Conservation (phyloP, 1,140 invertebrate species). For the Drosophila sucinea region DNA sequence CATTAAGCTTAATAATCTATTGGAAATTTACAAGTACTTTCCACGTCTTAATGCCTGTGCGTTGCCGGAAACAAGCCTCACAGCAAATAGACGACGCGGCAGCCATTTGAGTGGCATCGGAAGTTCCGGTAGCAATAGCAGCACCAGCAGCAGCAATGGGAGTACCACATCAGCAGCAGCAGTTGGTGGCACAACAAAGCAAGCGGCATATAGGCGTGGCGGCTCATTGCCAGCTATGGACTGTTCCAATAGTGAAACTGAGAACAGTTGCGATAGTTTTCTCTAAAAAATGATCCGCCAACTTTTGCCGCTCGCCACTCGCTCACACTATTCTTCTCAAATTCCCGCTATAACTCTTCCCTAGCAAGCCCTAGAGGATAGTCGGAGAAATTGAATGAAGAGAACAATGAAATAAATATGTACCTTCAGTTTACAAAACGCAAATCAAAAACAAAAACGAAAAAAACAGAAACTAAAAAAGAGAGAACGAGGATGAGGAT, state of each 20-base stretch:
- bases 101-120: constrained; percentile 55
- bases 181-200: constrained; percentile 27
- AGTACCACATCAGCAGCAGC: constrained; percentile 17
- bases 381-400: constrained; percentile 6
- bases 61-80: background rate
- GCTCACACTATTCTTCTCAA: background rate
- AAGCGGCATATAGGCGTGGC: constrained; percentile 60
- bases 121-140: background rate
- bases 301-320: background rate
- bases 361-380: background rate
- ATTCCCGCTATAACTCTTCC: background rate
- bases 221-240: constrained; percentile 74
- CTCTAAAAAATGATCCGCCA: constrained; percentile 34
- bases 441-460: constrained; percentile 32
- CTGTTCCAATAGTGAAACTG: constrained; percentile 75
- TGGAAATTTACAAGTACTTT: constrained; percentile 79
- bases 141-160: constrained; percentile 15
- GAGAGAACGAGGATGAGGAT: background rate
- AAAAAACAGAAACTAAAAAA: background rate
- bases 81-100: constrained; percentile 51
- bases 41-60: constrained; percentile 54
- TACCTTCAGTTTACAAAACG: constrained; percentile 80
- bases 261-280: constrained; percentile 80
- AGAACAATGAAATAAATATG: constrained; percentile 51
- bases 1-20: constrained; percentile 64